Conservation (phyloP, 1,140 invertebrate species). For the Cheumatopsyche charites region DNA sequence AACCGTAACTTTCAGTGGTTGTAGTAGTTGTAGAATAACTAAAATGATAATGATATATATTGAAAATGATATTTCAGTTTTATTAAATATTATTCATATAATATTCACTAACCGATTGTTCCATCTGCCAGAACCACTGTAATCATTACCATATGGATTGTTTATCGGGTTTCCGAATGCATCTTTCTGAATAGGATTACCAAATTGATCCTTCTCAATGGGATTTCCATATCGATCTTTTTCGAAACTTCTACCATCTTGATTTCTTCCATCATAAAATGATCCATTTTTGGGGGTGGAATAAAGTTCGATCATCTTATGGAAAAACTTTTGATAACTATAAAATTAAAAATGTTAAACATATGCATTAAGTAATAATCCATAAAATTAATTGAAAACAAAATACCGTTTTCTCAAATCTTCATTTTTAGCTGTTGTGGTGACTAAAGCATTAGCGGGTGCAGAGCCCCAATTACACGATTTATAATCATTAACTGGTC, state of each 20-base stretch:
- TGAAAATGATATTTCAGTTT: no score
- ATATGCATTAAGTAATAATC: not conserved
- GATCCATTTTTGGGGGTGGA: conserved; percentile 49
- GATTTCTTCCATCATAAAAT: conserved; percentile 41
- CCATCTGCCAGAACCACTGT: conserved; percentile 25
- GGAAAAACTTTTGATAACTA: conserved; percentile 58
- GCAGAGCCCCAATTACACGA: conserved; percentile 88
- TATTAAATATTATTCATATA: conserved; percentile 3
- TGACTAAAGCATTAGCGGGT: conserved; percentile 86
- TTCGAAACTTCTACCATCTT: conserved; percentile 23
- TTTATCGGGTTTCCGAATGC: conserved; percentile 8
- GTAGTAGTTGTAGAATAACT: conserved; percentile 48
- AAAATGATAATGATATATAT: conserved; percentile 47
- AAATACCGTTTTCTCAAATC: conserved; percentile 66
- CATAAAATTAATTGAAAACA: conserved; percentile 46
- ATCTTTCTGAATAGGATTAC: conserved; percentile 51
- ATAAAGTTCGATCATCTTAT: conserved; percentile 58
- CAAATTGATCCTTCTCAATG: conserved; percentile 51
- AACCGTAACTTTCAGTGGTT: conserved; percentile 45
- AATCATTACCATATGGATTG: conserved; percentile 42
- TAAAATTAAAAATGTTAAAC: conserved; percentile 2
- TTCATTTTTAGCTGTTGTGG: conserved; percentile 75
- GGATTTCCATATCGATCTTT: conserved; percentile 47
- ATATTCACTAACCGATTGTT: conserved; percentile 28
- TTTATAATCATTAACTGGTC: conserved; percentile 72